These are phyloP conservation scores for Acanthis flammea DNA, from an alignment of 2,797 vertebrate species.

Conservation along the genomic window DNA sequence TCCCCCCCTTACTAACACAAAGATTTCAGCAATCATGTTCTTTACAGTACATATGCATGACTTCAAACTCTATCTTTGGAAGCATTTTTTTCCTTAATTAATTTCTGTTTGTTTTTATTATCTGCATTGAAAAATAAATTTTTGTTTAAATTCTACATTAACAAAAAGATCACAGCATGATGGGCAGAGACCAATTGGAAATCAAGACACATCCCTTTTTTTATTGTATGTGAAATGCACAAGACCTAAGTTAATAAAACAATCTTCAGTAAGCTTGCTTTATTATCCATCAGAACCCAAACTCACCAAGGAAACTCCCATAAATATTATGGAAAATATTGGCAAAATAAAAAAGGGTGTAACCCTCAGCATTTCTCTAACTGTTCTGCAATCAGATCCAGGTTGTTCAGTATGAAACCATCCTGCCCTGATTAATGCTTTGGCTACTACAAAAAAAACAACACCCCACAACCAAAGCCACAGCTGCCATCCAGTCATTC, in stretches of 20 bases:
- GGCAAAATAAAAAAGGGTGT: not conserved
- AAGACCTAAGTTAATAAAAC: conserved; percentile 21
- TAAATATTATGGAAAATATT: not conserved
- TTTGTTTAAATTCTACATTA: not conserved
- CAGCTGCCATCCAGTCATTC: not conserved
- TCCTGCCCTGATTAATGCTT: not conserved
- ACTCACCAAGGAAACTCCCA: not conserved
- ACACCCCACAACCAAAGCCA: not conserved
- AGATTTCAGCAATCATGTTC: conserved; percentile 59
- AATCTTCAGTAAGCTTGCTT: not conserved
- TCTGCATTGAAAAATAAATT: not conserved
- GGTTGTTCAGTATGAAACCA: not conserved
- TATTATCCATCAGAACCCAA: not conserved
- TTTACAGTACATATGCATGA: conserved; percentile 1
- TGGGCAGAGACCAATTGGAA: conserved; percentile 16
- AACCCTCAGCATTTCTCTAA: not conserved
- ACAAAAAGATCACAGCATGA: not conserved
- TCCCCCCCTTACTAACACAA: conserved; percentile 55
- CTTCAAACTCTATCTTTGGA: not conserved
- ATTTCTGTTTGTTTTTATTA: conserved; percentile 54
- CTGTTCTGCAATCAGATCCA: not conserved
- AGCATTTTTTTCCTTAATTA: conserved; percentile 2
- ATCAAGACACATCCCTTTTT: not conserved
- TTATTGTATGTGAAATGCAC: not conserved
- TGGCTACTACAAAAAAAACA: not conserved